These are phyloP conservation scores for Coenonympha glycerion DNA, from an alignment of 2,888 invertebrate genomes.

Conservation along the genomic window DNA sequence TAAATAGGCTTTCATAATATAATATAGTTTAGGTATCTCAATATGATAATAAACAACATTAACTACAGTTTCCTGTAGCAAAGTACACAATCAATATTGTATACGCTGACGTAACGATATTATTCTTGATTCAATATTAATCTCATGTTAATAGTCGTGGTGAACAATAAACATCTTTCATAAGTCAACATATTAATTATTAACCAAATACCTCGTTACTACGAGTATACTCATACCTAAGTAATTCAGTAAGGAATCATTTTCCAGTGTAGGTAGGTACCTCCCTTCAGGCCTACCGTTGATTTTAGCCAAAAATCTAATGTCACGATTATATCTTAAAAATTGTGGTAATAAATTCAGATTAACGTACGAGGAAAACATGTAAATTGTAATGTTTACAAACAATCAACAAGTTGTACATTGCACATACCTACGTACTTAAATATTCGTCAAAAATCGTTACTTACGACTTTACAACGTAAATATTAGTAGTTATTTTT, in stretches of 20 bases:
- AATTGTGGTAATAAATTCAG: constrained; percentile 1
- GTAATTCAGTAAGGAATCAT: too few species aligned
- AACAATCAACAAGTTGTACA: constrained; percentile 60
- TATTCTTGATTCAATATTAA: constrained; percentile 7
- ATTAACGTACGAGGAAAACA: background rate
- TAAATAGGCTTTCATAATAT: background rate
- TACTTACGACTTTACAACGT: too few species aligned
- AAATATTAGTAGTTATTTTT: too few species aligned
- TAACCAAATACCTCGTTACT: too few species aligned
- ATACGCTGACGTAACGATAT: background rate
- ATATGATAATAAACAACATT: background rate
- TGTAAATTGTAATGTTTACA: constrained; percentile 33
- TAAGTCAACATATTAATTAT: too few species aligned
- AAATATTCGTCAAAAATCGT: constrained; percentile 11
- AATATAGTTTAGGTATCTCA: background rate
- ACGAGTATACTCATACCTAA: too few species aligned
- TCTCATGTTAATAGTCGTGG: background rate
- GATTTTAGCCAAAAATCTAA: too few species aligned
- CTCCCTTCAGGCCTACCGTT: too few species aligned
- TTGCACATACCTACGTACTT: too few species aligned
- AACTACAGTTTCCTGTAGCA: background rate
- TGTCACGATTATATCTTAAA: background rate
- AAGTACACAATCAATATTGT: constrained; percentile 1
- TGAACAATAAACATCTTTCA: constrained; percentile 3
- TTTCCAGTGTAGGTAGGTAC: too few species aligned